These are phyloP conservation scores for Phasia obesa DNA, from an alignment of 2,888 invertebrate genomes.

Conservation along the genomic window DNA sequence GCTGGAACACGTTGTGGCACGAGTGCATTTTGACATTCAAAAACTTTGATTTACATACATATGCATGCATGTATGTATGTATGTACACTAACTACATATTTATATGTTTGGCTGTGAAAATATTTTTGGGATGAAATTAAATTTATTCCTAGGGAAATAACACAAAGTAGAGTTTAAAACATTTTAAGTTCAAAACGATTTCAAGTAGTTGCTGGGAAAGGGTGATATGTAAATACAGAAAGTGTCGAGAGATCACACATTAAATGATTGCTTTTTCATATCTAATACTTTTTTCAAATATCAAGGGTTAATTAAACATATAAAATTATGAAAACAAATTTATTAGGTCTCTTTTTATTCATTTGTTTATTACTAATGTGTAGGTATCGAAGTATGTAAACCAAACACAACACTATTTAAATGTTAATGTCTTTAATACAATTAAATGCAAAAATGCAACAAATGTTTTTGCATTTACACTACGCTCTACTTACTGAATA, in stretches of 20 bases:
- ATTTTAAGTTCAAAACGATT: no score
- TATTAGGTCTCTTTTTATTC: no score
- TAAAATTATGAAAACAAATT: no score
- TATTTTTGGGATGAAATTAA: neutral
- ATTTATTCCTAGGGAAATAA: neutral
- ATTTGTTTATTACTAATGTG: no score
- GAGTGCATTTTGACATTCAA: slow-evolving; percentile 43
- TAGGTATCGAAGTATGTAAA: no score
- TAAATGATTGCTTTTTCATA: neutral
- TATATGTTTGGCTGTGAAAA: neutral
- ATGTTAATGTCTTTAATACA: slow-evolving; percentile 29
- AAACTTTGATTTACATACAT: slow-evolving; percentile 19
- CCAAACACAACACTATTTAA: neutral
- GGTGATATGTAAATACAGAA: neutral
- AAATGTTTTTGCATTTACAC: slow-evolving; percentile 15
- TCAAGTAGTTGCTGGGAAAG: neutral
- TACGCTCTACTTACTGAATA: slow-evolving; percentile 59
- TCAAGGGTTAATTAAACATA: neutral
- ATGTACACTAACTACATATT: no score
- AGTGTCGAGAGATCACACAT: no score
- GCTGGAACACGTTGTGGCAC: slow-evolving; percentile 5
- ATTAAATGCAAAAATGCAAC: slow-evolving; percentile 2
- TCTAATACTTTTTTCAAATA: neutral
- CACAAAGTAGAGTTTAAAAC: no score
- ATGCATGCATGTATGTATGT: neutral